Evolutionary conservation across 2,113 vertebrate genomes (phyloP).

Genomic region (Rhea pennata): DNA sequence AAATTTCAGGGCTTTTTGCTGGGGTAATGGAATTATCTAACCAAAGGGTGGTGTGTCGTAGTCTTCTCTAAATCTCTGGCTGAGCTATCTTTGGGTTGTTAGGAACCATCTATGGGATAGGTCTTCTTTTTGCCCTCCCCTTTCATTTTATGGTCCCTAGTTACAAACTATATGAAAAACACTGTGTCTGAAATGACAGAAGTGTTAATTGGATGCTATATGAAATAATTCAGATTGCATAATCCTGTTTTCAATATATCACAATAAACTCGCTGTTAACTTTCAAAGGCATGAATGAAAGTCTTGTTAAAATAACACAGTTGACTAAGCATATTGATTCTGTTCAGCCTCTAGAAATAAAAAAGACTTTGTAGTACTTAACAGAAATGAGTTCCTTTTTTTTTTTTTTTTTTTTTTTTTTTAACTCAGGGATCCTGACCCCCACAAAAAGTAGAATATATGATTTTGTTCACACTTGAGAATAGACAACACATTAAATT

Average conservation of each 20-base stretch:
- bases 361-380: neutral
- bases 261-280: neutral
- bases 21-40: neutral
- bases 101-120: neutral
- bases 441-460: neutral
- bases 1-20: neutral
- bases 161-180: neutral
- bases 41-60: neutral
- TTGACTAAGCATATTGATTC: neutral
- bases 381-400: neutral
- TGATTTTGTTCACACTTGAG: neutral
- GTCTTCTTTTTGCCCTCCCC: neutral
- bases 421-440: neutral
- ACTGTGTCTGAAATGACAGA: neutral
- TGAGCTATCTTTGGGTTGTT: neutral
- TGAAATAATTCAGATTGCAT: neutral
- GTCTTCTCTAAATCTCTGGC: neutral
- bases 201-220: neutral
- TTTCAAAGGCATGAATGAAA: slow-evolving; percentile 1
- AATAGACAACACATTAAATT: neutral
- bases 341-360: neutral
- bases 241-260: neutral
- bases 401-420: neutral
- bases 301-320: neutral
- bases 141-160: neutral